Percentiles rank a stretch among this genome's conserved stretches.
Evolutionary conservation across 2,888 invertebrate species (phyloP).

Genomic region (Disparrhopalites patrizii): DNA sequence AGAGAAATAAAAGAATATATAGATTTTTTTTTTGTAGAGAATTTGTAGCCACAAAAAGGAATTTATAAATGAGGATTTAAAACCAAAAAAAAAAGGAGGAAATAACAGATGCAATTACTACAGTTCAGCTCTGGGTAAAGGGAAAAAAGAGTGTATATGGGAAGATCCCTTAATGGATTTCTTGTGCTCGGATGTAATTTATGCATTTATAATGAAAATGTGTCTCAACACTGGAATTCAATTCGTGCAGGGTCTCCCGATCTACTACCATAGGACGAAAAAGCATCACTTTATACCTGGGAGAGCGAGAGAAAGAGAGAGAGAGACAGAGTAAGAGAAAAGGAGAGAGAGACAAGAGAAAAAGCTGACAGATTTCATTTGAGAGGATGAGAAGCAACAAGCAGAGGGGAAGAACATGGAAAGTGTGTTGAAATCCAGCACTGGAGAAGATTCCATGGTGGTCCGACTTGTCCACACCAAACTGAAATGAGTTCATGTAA

Average conservation of each 20-base stretch:
- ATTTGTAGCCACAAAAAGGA: not conserved
- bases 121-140: too few relatives aligned
- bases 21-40: too few relatives aligned
- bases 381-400: conserved; percentile 18
- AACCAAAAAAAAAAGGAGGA: not conserved
- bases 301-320: not conserved
- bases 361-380: conserved; percentile 19
- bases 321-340: too few relatives aligned
- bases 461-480: conserved; percentile 20
- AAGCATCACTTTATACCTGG: not conserved
- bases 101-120: too few relatives aligned
- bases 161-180: conserved; percentile 11
- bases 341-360: too few relatives aligned
- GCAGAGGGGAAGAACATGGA: conserved; percentile 23
- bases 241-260: not conserved
- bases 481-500: conserved; percentile 22
- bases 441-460: conserved; percentile 21
- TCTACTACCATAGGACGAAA: too few relatives aligned
- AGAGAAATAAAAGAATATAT: too few relatives aligned
- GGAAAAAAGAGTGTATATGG: not conserved
- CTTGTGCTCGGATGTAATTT: conserved; percentile 14
- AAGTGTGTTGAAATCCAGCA: conserved; percentile 25
- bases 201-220: conserved; percentile 6
- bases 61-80: too few relatives aligned
- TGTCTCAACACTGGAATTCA: not conserved